Percentiles rank a stretch among this genome's conserved stretches.
Evolutionary conservation across 2,797 vertebrate species (phyloP).

Genomic region (Limnodromus scolopaceus): DNA sequence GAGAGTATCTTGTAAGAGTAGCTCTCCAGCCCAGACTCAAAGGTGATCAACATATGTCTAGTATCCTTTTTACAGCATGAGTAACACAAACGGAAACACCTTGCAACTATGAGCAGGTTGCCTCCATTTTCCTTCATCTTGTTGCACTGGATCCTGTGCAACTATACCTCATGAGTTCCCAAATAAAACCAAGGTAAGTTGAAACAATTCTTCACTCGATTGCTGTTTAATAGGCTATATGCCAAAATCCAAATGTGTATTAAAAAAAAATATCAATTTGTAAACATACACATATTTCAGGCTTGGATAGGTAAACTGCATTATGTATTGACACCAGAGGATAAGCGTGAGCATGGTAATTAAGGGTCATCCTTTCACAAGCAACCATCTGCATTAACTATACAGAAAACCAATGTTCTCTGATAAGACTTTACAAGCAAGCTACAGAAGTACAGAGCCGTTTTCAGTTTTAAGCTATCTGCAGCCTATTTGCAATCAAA

Average conservation of each 20-base stretch:
- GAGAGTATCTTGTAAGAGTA: not conserved
- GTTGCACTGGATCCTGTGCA: not conserved
- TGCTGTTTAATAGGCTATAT: not conserved
- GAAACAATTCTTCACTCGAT: not conserved
- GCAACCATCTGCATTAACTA: not conserved
- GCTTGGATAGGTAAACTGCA: not conserved
- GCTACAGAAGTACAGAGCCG: not conserved
- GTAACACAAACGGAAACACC: not conserved
- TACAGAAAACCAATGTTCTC: not conserved
- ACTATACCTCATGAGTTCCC: not conserved
- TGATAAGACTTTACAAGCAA: not conserved
- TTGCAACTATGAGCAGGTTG: not conserved
- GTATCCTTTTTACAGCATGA: not conserved
- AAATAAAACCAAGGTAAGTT: not conserved
- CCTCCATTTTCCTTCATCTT: not conserved
- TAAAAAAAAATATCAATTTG: not conserved
- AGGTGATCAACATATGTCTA: not conserved
- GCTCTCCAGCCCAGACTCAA: not conserved
- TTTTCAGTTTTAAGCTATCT: not conserved
- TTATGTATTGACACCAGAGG: not conserved
- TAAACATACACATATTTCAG: not conserved
- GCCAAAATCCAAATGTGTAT: rapidly evolving
- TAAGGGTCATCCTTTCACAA: not conserved
- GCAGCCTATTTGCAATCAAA: not conserved
- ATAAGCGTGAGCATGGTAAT: rapidly evolving